phyloP scores from a whole-genome alignment of 2,797 vertebrate genomes.

The Aeoliscus strigatus region DNA sequence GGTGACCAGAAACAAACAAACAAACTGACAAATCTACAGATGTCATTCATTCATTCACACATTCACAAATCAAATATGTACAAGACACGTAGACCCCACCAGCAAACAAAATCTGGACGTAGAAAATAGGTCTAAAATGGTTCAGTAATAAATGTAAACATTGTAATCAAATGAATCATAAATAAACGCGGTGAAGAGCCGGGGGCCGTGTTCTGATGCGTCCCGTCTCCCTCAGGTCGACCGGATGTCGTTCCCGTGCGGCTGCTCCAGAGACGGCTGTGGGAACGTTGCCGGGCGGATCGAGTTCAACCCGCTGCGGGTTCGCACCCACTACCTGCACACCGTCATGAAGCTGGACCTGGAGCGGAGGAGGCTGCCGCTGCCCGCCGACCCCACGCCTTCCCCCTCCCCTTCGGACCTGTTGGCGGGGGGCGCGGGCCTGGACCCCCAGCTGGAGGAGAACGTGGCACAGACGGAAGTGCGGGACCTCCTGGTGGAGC shows the following conservation, averaged over 20 bases:
- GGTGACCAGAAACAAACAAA: too few relatives aligned
- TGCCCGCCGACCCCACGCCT: slow-evolving; percentile 40
- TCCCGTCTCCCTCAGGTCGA: slow-evolving; percentile 84
- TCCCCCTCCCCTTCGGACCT: slow-evolving; percentile 66
- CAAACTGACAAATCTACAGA: too few relatives aligned
- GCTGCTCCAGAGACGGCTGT: slow-evolving; percentile 92
- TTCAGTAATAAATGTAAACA: too few relatives aligned
- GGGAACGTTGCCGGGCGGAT: slow-evolving; percentile 88
- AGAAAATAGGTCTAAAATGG: too few relatives aligned
- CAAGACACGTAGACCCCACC: too few relatives aligned
- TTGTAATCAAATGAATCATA: too few relatives aligned
- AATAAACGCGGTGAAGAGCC: too few relatives aligned
- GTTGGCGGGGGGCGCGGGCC: slow-evolving; percentile 58
- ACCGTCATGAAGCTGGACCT: slow-evolving; percentile 97
- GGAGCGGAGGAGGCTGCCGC: slow-evolving; percentile 81
- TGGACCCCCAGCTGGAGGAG: slow-evolving; percentile 65
- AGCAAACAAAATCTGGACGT: too few relatives aligned
- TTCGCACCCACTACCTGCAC: slow-evolving; percentile 95
- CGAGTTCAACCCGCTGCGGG: slow-evolving; percentile 94
- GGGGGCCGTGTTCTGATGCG: too few relatives aligned
- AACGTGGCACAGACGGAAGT: slow-evolving; percentile 56
- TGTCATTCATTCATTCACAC: too few relatives aligned
- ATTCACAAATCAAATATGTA: too few relatives aligned
- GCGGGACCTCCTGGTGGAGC: slow-evolving; percentile 67
- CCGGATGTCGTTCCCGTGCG: slow-evolving; percentile 93